Evolutionary conservation across 2,888 invertebrate species (phyloP), one percentile per base, ranked within the genome.

Genomic region (Pheosia tremula): DNA sequence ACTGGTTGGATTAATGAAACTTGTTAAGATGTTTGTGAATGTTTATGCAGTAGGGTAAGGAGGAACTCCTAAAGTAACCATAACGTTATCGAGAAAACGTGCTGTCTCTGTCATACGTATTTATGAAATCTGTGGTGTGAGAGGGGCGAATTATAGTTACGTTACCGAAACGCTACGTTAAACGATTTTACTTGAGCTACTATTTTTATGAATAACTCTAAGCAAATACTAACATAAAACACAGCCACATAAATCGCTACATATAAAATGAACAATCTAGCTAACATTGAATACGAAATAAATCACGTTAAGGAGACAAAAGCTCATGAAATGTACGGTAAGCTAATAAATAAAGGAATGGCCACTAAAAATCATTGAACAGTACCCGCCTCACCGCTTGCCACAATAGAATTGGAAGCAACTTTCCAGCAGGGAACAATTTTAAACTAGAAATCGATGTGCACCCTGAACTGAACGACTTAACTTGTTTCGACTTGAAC

Each of bases 371-470:
- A 77, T 77, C 76, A 78, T 77, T 65, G 69, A 63, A 68, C 69
- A 68, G 72, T 70, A 74, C 68, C 71, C 56, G 41, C 43, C 36
- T 56, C 43, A 10, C 36, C 41, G 45, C 45, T 56, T 45, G 65
- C 69, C 61, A 59, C 65, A 71, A 78, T 73, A 63, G 69, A 67
- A 75, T 69, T 56, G 63, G 61, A 71, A 59, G 63, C 68, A 69
- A 74, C 59, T 81, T 78, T 60, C 63, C 60, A 68, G 47, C 50
- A 13, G 39, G 13, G 68, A 82, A 83, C 80, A 79, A 80, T 80
- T 82, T 78, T 72, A 72, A 82, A 84, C 81, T 84, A 74, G 72
- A 70, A 83, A 81, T 79, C 66, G 72, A 77, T 77, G 80, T 77
- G 78, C 64, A 65, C 75, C 69, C 60, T 63, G 78, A 64, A 69